Base-by-base conservation (phyloP, 2,797 vertebrate species). In the Adrianichthys oophorus region DNA sequence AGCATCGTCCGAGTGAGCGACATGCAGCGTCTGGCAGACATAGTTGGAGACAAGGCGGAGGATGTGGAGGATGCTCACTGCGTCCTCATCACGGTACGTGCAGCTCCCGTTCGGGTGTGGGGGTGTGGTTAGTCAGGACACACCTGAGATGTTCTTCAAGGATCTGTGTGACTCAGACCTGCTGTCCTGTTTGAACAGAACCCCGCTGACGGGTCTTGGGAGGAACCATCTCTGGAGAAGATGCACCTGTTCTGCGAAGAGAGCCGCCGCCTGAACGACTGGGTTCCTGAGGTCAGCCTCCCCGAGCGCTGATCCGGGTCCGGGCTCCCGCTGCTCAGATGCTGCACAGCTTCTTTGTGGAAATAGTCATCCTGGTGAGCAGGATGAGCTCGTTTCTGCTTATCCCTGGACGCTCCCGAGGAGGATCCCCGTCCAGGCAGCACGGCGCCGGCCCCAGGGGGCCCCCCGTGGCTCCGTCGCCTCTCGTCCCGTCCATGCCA, bases 1-100 rank as follows among this genome's bases (percentile, higher is more conserved):
- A 95, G 96, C 84, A 96, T 98, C 3, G 95, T 98, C 56, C 78
- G 96, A 8, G 94, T 98, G 73, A 94, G 91, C 47, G 94, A 96
- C 65, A 83, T 92, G 65, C 91, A 92, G 70, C 91, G 92, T 41
- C 90, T 98, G 76, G 92, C 91, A 0, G 88, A 91, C 37, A 88
- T 97, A 4, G 86, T 96, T n/a, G 93, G 92, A 0, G 81, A 88
- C n/a, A 92, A 93, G 24, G 88, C 79, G 0, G 83, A 56, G 48
- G 74, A 82, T 56, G 77, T 78, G 0, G 92, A 94, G 29, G 96
- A 98, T 48, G 85, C 95, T 0, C 96, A 98, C 79, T 98, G 97
- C 82, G 92, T 97, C 80, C 95, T 98, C 60, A 94, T 98, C 81
- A 96, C 94, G 92, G 96, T 97, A 88, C 56, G 95, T 86, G 41